Percentiles rank a stretch among this genome's conserved stretches.
These are phyloP conservation scores for Ophiothrix spiculata DNA, from an alignment of 35 echinoderm and acorn worm species.

Conservation along the genomic window DNA sequence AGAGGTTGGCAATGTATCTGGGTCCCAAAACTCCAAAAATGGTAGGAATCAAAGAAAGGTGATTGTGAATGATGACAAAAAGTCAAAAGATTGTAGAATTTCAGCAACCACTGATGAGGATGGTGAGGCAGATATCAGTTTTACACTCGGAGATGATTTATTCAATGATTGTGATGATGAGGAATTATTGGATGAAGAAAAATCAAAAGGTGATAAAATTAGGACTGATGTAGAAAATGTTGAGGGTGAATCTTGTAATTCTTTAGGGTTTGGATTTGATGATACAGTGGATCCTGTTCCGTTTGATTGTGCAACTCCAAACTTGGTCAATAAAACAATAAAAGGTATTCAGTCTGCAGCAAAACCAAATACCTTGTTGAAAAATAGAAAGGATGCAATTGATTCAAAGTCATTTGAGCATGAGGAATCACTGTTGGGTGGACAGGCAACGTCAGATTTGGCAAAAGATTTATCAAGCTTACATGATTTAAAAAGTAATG, in stretches of 20 bases:
- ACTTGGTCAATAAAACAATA: neutral
- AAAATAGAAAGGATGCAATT: neutral
- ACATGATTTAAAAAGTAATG: no score
- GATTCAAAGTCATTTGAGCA: neutral
- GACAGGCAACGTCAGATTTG: no score
- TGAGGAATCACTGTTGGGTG: no score
- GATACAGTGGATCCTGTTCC: neutral
- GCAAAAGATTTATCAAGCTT: no score
- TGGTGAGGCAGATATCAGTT: neutral
- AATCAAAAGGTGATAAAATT: neutral
- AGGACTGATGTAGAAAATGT: neutral
- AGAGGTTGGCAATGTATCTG: no score
- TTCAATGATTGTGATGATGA: neutral
- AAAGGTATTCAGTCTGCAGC: neutral
- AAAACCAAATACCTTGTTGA: neutral
- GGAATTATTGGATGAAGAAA: neutral
- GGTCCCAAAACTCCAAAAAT: no score
- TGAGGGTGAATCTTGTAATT: neutral
- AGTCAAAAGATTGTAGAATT: no score
- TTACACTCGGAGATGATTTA: neutral
- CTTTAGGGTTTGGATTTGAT: neutral
- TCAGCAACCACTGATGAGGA: no score
- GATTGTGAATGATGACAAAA: no score
- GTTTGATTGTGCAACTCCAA: constrained; percentile 37
- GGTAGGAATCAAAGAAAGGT: no score